phyloP scores from a whole-genome alignment of 2,888 invertebrate species.

The Drosophila neotestacea region DNA sequence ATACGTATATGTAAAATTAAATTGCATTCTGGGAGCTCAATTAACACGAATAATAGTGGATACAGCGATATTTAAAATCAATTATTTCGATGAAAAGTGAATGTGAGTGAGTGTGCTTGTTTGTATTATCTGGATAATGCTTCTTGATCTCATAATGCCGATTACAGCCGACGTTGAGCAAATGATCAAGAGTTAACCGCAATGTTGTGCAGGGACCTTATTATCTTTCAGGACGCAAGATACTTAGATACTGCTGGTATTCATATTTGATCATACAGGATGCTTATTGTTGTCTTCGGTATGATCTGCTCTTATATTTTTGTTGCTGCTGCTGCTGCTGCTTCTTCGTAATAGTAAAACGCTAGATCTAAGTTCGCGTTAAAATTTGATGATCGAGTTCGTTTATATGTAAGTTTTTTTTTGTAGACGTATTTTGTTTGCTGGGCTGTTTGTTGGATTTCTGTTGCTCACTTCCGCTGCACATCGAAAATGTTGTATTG shows the following conservation, averaged over 20 bases:
- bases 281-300: conserved; percentile 8
- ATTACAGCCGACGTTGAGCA: conserved; percentile 46
- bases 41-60: conserved; percentile 30
- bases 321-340: conserved; percentile 3
- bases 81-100: conserved; percentile 40
- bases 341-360: conserved; percentile 40
- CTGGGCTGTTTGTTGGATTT: conserved; percentile 26
- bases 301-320: neutral
- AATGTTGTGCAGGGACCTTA: conserved; percentile 8
- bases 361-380: conserved; percentile 45
- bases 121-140: conserved; percentile 28
- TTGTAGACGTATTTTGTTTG: conserved; percentile 25
- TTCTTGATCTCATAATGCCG: conserved; percentile 42
- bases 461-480: conserved; percentile 31
- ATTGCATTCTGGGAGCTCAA: conserved; percentile 29
- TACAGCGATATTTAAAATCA: conserved; percentile 40
- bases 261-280: neutral
- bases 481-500: conserved; percentile 35
- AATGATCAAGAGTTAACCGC: conserved; percentile 18
- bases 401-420: conserved; percentile 33
- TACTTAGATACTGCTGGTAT: conserved; percentile 18
- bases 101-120: conserved; percentile 19
- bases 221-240: conserved; percentile 6
- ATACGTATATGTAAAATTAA: conserved; percentile 38
- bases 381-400: conserved; percentile 34